Base-by-base conservation (phyloP, 92 coral and sea anemone species). In the Muricea muricata region DNA sequence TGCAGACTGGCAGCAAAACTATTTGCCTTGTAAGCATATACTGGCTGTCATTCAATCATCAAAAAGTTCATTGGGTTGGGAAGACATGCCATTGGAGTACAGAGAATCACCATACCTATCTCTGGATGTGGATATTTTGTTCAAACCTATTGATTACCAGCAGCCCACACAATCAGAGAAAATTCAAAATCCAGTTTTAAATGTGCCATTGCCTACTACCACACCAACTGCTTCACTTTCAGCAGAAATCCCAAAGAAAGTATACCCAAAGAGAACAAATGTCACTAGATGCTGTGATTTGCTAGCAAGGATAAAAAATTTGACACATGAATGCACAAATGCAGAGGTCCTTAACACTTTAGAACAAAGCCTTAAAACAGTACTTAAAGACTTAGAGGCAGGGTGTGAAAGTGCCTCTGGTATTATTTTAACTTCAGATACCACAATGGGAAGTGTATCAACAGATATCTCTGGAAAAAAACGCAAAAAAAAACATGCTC, bases 1-100 rank as follows among this genome's bases (percentile, higher is more conserved):
- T 39, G 14, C 11, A 42, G 34, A 57, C 35, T 87, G 90, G 90
- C 61, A 81, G 32, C n/a, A 65, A 41, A 69, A 20, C 28, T 47
- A 61, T 35, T 47, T 81, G n/a, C 90, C 80, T 24, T 88, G 89
- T 55, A 76, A 88, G 82, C 91, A 88, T 74, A 65, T 86, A 28
- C 86, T 86, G 68, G 87, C 93, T 0, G 47, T 86, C 18, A 80
- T 86, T 17, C 50, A 45, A 45, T 8, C 9, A 18, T 8, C 30
- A 23, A 76, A 75, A 34, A 67, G 60, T 7, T 72, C 34, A 14
- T 87, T 84, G 88, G 52, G 45, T 2, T 90, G 91, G 91, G 85
- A 82, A 29, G 33, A 50, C 12, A 14, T 83, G 25, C 93, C 93
- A 79, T 29, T 14, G 31, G 29, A 24, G 2, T 90, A 86, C 28